Evolutionary conservation across 2,888 invertebrate genomes (phyloP).

Genomic region (Brassicogethes aeneus): DNA sequence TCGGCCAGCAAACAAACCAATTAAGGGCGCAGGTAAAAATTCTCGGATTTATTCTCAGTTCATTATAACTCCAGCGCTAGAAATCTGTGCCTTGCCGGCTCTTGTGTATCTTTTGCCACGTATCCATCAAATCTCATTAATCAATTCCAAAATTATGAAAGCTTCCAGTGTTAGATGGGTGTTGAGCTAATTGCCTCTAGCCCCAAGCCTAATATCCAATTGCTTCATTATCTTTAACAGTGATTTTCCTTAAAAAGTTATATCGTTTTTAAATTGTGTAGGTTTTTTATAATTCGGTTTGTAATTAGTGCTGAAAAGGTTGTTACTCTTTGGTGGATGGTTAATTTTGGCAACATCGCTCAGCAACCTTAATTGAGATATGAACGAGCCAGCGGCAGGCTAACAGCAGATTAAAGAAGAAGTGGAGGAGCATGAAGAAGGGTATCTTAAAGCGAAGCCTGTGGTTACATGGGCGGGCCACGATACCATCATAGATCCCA

Average conservation of each 20-base stretch:
- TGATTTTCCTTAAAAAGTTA: background rate
- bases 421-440: conserved; percentile 26
- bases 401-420: conserved; percentile 6
- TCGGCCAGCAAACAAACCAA: background rate
- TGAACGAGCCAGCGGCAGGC: background rate
- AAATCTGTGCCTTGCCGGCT: background rate
- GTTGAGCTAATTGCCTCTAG: background rate
- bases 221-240: background rate
- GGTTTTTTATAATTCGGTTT: too few relatives aligned
- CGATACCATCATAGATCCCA: conserved; percentile 36
- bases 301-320: too few relatives aligned
- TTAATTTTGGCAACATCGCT: background rate
- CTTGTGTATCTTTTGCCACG: background rate
- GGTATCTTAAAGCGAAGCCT: conserved; percentile 27
- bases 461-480: conserved; percentile 41
- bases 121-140: background rate
- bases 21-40: background rate
- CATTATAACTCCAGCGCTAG: background rate
- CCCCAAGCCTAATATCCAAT: background rate
- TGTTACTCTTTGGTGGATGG: too few relatives aligned
- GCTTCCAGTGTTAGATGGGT: background rate
- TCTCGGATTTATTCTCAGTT: background rate
- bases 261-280: too few relatives aligned
- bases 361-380: conserved; percentile 1
- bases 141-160: background rate